These are phyloP conservation scores for Cossypha dichroa DNA, from an alignment of 2,797 vertebrate species.

Conservation along the genomic window DNA sequence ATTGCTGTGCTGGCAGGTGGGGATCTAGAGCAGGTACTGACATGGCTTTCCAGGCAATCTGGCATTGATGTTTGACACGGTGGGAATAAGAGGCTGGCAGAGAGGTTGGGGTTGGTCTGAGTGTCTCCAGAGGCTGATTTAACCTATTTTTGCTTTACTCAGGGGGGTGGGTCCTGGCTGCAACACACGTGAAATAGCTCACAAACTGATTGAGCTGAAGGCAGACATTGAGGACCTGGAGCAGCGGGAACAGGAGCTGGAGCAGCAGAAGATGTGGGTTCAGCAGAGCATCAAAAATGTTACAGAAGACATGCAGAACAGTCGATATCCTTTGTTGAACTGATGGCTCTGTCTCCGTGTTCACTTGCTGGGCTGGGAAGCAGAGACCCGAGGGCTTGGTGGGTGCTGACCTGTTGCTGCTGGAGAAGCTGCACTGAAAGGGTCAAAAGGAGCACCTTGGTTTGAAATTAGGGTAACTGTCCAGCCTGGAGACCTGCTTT, in stretches of 20 bases:
- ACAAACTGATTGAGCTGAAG: slow-evolving; percentile 97
- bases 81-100: not conserved
- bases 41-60: not conserved
- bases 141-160: not conserved
- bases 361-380: not conserved
- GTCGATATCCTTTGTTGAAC: slow-evolving; percentile 90
- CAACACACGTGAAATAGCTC: slow-evolving; percentile 96
- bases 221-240: slow-evolving; percentile 95
- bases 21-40: not conserved
- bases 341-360: fast-evolving
- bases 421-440: not conserved
- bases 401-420: not conserved
- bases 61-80: not conserved
- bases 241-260: slow-evolving; percentile 90
- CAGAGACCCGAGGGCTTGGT: not conserved
- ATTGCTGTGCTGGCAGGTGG: not conserved
- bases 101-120: not conserved
- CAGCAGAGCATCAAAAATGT: slow-evolving; percentile 99
- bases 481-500: not conserved
- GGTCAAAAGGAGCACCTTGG: not conserved
- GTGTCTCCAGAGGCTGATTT: not conserved
- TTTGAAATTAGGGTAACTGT: not conserved
- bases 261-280: slow-evolving; percentile 97
- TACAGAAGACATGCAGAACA: slow-evolving; percentile 95
- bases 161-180: slow-evolving; percentile 97